Evolutionary conservation across 92 coral and sea anemone species (phyloP).

Genomic region (Diadumene lineata): DNA sequence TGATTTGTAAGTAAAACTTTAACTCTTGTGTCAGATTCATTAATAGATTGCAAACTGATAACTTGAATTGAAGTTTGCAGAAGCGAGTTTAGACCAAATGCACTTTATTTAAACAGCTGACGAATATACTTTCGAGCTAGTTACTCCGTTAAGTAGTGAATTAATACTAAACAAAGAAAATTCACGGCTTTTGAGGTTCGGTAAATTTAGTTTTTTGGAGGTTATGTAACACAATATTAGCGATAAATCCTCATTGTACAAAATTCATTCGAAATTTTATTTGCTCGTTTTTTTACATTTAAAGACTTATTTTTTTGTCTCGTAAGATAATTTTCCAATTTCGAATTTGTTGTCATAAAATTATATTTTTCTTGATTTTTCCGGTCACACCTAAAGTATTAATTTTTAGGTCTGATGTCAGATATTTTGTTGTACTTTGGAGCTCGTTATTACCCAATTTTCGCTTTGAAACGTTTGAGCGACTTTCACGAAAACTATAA

Average conservation of each 20-base stretch:
- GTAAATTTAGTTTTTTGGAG: too few relatives aligned
- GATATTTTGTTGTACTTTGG: not conserved
- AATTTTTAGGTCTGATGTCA: too few relatives aligned
- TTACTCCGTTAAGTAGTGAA: not conserved
- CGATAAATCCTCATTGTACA: not conserved
- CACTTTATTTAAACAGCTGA: not conserved
- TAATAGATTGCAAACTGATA: not conserved
- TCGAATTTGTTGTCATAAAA: not conserved
- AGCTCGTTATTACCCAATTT: not conserved
- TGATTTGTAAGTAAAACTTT: constrained; percentile 80
- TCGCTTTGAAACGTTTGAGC: not conserved
- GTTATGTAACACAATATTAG: not conserved
- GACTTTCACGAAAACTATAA: not conserved
- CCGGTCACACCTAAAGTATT: not conserved
- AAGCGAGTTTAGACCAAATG: not conserved
- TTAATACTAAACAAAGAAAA: not conserved
- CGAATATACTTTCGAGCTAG: not conserved
- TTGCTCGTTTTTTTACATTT: too few relatives aligned
- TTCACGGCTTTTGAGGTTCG: not conserved
- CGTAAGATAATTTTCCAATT: too few relatives aligned
- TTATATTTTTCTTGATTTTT: not conserved
- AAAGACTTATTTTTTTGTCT: too few relatives aligned
- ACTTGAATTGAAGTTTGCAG: not conserved
- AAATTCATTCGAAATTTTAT: not conserved
- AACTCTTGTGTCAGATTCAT: too few relatives aligned